Evolutionary conservation across 2,888 invertebrate genomes (phyloP).

Genomic region (Ecdyonurus torrentis): DNA sequence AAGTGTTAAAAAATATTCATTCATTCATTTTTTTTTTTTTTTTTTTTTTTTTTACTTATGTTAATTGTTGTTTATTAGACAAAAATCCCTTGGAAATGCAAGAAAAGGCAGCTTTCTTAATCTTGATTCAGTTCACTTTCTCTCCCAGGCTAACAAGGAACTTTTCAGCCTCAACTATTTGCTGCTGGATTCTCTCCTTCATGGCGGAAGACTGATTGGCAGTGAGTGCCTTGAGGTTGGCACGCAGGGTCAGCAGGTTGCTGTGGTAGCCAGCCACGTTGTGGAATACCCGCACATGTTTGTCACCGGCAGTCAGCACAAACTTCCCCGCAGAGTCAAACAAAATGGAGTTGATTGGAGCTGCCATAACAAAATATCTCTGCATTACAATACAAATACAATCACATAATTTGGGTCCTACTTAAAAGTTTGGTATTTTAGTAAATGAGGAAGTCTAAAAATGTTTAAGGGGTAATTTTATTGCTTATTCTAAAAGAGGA

Average conservation of each 20-base stretch:
- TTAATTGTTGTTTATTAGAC: too few relatives aligned
- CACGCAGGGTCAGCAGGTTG: conserved; percentile 29
- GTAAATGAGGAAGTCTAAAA: too few relatives aligned
- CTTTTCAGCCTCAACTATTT: conserved; percentile 41
- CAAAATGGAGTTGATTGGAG: conserved; percentile 43
- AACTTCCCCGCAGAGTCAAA: conserved; percentile 64
- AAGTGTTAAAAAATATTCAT: too few relatives aligned
- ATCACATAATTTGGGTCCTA: too few relatives aligned
- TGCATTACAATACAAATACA: too few relatives aligned
- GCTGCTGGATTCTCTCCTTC: conserved; percentile 53
- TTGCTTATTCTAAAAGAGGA: too few relatives aligned
- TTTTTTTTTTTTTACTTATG: too few relatives aligned
- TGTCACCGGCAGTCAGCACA: conserved; percentile 55
- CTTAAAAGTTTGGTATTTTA: too few relatives aligned
- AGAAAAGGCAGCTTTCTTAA: background rate
- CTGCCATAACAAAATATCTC: conserved; percentile 32
- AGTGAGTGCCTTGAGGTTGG: conserved; percentile 30
- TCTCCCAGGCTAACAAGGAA: conserved; percentile 19
- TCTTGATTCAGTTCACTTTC: background rate
- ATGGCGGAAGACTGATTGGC: conserved; percentile 49
- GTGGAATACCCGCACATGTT: conserved; percentile 58
- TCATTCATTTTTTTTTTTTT: too few relatives aligned
- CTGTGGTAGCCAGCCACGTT: conserved; percentile 52
- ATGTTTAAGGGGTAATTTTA: too few relatives aligned
- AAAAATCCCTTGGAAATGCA: conserved; percentile 1